Base-by-base conservation (phyloP, 2,888 invertebrate genomes). In the Ennomos quercinarius region DNA sequence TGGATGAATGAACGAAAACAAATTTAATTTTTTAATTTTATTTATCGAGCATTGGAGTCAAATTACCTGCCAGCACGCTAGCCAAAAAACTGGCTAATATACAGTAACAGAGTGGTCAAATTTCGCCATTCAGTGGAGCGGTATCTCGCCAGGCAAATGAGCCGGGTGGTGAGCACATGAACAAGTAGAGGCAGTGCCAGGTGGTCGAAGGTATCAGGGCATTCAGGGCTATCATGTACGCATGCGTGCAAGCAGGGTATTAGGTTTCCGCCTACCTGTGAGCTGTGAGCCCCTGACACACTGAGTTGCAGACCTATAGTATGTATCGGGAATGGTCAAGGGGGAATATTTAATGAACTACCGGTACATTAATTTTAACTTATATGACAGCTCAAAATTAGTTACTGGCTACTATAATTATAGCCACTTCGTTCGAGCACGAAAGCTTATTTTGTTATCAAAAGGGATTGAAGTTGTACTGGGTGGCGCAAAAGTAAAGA, bases 291-390 rank as follows among this genome's bases (percentile, higher is more conserved):
- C 49, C 52, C 57, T 60, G 61, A 46, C 61, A 57, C 47, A 49
- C 54, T 59, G 59, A n/a, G n/a, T n/a, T n/a, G n/a, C n/a, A n/a
- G 52, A 59, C 63, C 63, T 61, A 64, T 17, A 17, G 1, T 17
- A 17, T 17, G 17, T 49, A 61, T 63, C 36, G 49, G 36, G 52
- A 44, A 36, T 17, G 37, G 47, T 2, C 41, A 17, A 42, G 43
- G 17, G 10, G 13, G 34, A 47, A 39, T n/a, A n/a, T n/a, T n/a
- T n/a, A n/a, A n/a, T 39, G 17, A 17, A 3, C 17, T 17, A 17
- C 5, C 10, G 10, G 17, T 12, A 39, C 12, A 8, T 43, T 38
- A 50, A 57, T 57, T 51, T 45, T 3, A 17, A 17, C 17, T 17
- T 17, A 17, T 3, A n/a, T n/a, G n/a, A n/a, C n/a, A n/a, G 2